These are phyloP conservation scores for Pipistrellus pygmaeus DNA, from an alignment of 2,797 vertebrate species.

Conservation along the genomic window DNA sequence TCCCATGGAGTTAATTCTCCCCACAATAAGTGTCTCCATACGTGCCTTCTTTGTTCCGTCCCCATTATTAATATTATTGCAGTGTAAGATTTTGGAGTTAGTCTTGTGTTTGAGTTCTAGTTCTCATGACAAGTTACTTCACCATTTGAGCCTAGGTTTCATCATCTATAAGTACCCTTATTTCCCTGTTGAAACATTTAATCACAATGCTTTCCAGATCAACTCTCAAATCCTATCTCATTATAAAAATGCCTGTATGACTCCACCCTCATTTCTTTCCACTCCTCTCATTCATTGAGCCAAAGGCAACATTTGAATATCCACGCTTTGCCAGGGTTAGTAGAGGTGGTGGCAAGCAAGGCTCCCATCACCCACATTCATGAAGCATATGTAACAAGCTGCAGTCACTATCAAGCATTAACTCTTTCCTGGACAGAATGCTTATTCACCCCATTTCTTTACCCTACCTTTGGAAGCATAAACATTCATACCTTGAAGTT, in stretches of 20 bases:
- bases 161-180: neutral
- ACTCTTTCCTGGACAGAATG: neutral
- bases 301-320: neutral
- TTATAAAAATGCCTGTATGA: neutral
- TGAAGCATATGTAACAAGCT: neutral
- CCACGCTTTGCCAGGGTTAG: neutral
- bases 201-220: neutral
- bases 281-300: neutral
- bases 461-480: neutral
- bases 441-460: neutral
- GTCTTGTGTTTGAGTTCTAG: neutral
- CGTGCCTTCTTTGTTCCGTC: neutral
- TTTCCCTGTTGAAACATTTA: neutral
- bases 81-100: slow-evolving; percentile 13
- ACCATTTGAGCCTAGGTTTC: slow-evolving; percentile 28
- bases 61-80: neutral
- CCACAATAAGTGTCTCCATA: neutral
- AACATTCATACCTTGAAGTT: neutral
- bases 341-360: neutral
- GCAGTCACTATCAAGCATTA: neutral
- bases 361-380: too few species aligned
- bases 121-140: neutral
- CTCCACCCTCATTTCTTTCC: neutral
- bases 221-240: neutral
- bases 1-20: neutral